Conservation (phyloP, 2,797 vertebrate genomes). For the Coccyzus lansbergi region DNA sequence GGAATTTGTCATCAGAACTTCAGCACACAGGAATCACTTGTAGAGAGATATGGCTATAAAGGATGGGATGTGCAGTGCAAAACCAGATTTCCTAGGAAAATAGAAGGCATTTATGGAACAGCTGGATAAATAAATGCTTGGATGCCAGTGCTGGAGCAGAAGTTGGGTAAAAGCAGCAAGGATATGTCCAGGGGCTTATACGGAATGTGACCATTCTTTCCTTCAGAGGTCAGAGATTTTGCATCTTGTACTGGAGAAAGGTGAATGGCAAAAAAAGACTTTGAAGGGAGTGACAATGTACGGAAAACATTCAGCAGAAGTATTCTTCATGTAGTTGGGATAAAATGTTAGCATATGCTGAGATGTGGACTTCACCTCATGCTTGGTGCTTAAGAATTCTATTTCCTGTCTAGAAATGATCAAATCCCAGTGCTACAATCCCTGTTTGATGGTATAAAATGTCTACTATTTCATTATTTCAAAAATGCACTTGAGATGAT, state of each 20-base stretch:
- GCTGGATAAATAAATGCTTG: background rate
- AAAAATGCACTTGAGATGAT: background rate
- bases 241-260: background rate
- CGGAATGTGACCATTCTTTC: background rate
- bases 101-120: background rate
- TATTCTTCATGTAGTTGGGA: background rate
- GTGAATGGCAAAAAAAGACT: background rate
- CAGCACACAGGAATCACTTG: background rate
- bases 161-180: background rate
- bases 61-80: background rate
- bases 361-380: background rate
- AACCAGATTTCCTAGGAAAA: background rate
- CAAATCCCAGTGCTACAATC: background rate
- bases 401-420: slow-evolving; percentile 18
- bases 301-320: background rate
- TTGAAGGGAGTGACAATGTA: background rate
- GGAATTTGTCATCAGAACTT: background rate
- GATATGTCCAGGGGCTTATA: background rate
- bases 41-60: background rate
- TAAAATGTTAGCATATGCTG: background rate
- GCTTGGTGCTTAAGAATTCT: background rate
- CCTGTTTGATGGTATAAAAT: background rate
- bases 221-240: background rate
- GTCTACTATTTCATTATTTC: background rate
- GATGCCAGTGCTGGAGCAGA: background rate